Conservation (phyloP, 2,797 vertebrate genomes). For the Chiloscyllium punctatum region DNA sequence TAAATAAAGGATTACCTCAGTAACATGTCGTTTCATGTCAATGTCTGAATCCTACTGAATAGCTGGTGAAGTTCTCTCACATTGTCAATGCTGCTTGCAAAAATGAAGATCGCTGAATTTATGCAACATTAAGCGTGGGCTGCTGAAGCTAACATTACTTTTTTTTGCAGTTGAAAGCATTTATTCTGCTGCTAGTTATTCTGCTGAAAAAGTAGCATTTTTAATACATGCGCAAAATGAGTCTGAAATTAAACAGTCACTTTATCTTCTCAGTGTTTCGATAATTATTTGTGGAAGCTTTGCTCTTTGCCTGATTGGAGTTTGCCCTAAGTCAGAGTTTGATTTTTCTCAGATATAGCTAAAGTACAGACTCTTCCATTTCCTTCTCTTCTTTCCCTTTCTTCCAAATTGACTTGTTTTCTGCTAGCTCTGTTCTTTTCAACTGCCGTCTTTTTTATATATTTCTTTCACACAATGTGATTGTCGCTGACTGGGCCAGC, state of each 20-base stretch:
- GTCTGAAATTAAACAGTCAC: neutral
- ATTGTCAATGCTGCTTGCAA: neutral
- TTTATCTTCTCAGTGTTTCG: neutral
- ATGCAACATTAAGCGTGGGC: neutral
- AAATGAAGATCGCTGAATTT: neutral
- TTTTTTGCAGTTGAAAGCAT: neutral
- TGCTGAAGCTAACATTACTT: neutral
- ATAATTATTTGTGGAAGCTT: neutral
- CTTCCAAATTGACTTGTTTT: neutral
- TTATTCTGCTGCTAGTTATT: neutral
- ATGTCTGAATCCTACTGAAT: neutral
- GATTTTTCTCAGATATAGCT: neutral
- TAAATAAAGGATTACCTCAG: neutral
- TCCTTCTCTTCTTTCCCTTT: neutral
- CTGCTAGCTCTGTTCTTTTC: neutral
- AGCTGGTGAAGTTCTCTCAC: neutral
- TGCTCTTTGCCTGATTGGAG: neutral
- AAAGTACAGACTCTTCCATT: neutral
- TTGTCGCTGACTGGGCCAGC: no score
- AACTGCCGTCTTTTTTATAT: neutral
- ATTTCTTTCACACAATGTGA: no score
- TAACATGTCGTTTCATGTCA: neutral
- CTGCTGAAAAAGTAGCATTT: neutral
- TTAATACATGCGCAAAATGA: neutral
- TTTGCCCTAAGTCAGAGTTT: neutral